Conservation (phyloP, 1,140 invertebrate genomes). For the Drosophila pruinosa region DNA sequence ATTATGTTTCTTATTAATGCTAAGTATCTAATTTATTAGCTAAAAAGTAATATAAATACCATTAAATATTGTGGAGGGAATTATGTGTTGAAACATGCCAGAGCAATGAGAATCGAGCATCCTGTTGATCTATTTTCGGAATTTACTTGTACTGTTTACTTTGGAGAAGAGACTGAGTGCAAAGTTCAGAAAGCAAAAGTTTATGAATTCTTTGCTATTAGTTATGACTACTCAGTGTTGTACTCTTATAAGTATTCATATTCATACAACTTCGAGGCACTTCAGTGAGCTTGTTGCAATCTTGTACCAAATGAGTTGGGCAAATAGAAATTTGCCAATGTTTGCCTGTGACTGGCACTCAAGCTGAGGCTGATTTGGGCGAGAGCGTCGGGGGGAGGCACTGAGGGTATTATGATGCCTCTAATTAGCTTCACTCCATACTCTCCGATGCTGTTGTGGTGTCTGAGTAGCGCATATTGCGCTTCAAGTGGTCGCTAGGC, state of each 20-base stretch:
- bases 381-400: neutral
- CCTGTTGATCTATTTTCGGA: slow-evolving; percentile 56
- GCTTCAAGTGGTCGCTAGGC: slow-evolving; percentile 34
- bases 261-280: slow-evolving; percentile 30
- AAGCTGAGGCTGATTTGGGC: neutral
- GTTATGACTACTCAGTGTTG: slow-evolving; percentile 34
- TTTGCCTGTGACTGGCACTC: slow-evolving; percentile 19
- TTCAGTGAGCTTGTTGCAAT: slow-evolving; percentile 68
- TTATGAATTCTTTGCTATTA: slow-evolving; percentile 55
- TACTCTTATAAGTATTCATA: slow-evolving; percentile 4
- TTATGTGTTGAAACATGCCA: slow-evolving; percentile 64
- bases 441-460: slow-evolving; percentile 17
- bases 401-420: slow-evolving; percentile 63
- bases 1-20: slow-evolving; percentile 38
- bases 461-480: slow-evolving; percentile 32
- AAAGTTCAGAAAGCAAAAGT: slow-evolving; percentile 56
- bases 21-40: slow-evolving; percentile 48
- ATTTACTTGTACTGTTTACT: slow-evolving; percentile 45
- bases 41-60: slow-evolving; percentile 33
- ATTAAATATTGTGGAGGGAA: slow-evolving; percentile 45
- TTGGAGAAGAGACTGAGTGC: slow-evolving; percentile 21
- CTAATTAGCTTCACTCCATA: slow-evolving; percentile 62
- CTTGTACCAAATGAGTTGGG: slow-evolving; percentile 67
- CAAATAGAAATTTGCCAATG: slow-evolving; percentile 77
- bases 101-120: slow-evolving; percentile 38